phyloP scores from a whole-genome alignment of 2,888 invertebrate genomes.

The Epinotia ramella region DNA sequence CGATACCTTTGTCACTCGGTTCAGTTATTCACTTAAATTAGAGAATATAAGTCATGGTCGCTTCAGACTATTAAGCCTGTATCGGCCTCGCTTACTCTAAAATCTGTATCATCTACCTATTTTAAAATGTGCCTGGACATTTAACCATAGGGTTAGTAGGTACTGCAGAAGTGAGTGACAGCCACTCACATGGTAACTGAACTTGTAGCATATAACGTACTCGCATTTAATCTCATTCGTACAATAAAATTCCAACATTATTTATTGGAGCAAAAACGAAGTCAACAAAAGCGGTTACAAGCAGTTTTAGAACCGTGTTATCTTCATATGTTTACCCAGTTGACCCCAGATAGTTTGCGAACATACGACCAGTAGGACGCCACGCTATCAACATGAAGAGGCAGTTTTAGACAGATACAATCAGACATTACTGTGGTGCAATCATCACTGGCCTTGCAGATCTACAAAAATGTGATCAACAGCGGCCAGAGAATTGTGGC shows the following conservation, averaged over 20 bases:
- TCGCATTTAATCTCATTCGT: neutral
- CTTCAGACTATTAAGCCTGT: too few species aligned
- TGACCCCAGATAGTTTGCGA: conserved; percentile 54
- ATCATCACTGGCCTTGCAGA: neutral
- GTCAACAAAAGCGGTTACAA: conserved; percentile 49
- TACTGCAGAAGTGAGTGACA: neutral
- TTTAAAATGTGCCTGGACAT: too few species aligned
- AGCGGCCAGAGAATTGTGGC: neutral
- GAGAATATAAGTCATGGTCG: too few species aligned
- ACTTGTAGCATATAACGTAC: neutral
- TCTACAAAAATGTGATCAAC: neutral
- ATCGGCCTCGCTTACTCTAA: too few species aligned
- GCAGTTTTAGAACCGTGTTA: conserved; percentile 50
- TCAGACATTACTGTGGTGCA: neutral
- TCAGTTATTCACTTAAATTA: too few species aligned
- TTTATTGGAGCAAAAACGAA: conserved; percentile 13
- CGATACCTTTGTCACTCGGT: too few species aligned
- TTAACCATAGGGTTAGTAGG: too few species aligned
- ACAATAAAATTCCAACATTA: conserved; percentile 7
- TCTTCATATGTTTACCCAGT: conserved; percentile 49
- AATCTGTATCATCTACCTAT: too few species aligned
- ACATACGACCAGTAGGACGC: conserved; percentile 10
- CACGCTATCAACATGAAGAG: conserved; percentile 23
- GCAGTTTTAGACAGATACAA: conserved; percentile 2
- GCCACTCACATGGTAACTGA: conserved; percentile 7